Conservation (phyloP, 2,888 invertebrate species). For the Eristalis arbustorum region DNA sequence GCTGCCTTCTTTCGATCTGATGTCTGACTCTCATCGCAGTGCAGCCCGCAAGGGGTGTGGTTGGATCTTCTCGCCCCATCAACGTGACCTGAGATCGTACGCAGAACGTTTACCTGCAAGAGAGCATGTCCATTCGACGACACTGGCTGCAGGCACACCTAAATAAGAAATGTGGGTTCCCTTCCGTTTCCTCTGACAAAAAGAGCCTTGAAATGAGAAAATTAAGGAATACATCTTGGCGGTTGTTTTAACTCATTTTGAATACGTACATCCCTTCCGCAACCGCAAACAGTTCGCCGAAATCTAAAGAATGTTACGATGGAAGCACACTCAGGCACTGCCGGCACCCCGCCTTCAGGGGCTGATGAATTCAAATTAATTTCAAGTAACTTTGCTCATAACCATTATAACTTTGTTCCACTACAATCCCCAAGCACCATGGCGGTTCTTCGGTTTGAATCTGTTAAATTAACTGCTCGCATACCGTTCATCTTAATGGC, state of each 20-base stretch:
- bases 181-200: too few species aligned
- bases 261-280: background rate
- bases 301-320: background rate
- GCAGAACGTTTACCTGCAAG: too few species aligned
- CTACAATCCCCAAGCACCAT: background rate
- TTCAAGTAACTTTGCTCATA: background rate
- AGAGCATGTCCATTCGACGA: too few species aligned
- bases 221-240: background rate
- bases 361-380: background rate
- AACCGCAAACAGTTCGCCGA: background rate
- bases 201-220: too few species aligned
- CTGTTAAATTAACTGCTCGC: constrained; percentile 7
- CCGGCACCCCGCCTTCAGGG: background rate
- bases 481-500: constrained; percentile 37
- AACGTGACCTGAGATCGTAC: too few species aligned
- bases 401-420: constrained; percentile 1
- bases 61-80: too few species aligned
- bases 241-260: background rate
- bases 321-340: background rate
- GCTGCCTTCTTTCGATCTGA: too few species aligned
- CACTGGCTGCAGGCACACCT: too few species aligned
- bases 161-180: too few species aligned
- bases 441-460: background rate
- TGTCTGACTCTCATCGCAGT: too few species aligned
- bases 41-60: too few species aligned